A percentile compares a stretch with the other conserved stretches of the same genome.
phyloP scores from a whole-genome alignment of 2,797 vertebrate species.

The Telmatherina bonti region DNA sequence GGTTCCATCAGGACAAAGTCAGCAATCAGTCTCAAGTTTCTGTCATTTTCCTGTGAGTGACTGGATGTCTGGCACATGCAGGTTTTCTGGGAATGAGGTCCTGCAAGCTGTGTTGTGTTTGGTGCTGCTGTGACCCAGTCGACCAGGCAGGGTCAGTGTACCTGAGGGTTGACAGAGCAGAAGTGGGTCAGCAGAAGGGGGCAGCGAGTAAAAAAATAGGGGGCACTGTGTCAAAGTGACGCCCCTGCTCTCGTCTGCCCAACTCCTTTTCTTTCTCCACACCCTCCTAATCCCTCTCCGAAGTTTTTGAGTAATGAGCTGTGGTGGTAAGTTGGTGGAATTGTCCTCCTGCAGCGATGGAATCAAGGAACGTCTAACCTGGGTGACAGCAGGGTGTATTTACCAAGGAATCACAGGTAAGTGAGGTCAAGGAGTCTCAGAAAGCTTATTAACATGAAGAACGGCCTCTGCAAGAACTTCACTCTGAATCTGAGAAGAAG shows the following conservation, averaged over 20 bases:
- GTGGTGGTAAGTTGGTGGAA: slow-evolving; percentile 71
- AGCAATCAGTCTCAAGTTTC: slow-evolving; percentile 44
- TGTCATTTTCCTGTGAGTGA: slow-evolving; percentile 69
- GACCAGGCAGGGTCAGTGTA: slow-evolving; percentile 67
- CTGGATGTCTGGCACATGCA: slow-evolving; percentile 68
- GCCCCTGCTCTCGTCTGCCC: slow-evolving; percentile 63
- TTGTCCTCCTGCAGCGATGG: slow-evolving; percentile 66
- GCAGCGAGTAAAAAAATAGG: slow-evolving; percentile 55
- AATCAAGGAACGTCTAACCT: slow-evolving; percentile 76
- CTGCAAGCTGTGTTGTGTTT: slow-evolving; percentile 65
- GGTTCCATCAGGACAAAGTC: slow-evolving; percentile 40
- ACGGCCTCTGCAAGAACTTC: slow-evolving; percentile 54
- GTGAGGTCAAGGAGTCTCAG: slow-evolving; percentile 71
- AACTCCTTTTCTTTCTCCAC: slow-evolving; percentile 65
- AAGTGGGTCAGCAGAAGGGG: slow-evolving; percentile 75
- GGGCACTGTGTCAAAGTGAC: slow-evolving; percentile 71
- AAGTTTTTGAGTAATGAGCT: slow-evolving; percentile 80
- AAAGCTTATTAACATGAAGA: slow-evolving; percentile 75
- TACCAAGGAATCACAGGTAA: slow-evolving; percentile 73
- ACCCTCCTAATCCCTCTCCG: slow-evolving; percentile 70
- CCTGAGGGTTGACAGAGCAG: slow-evolving; percentile 74
- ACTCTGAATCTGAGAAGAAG: slow-evolving; percentile 47
- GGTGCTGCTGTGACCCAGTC: slow-evolving; percentile 73
- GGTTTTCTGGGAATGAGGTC: slow-evolving; percentile 56
- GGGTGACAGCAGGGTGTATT: slow-evolving; percentile 76